A percentile compares a stretch with the other conserved stretches of the same genome.
phyloP scores from a whole-genome alignment of 2,888 invertebrate species.

The Drosophila niveifrons region DNA sequence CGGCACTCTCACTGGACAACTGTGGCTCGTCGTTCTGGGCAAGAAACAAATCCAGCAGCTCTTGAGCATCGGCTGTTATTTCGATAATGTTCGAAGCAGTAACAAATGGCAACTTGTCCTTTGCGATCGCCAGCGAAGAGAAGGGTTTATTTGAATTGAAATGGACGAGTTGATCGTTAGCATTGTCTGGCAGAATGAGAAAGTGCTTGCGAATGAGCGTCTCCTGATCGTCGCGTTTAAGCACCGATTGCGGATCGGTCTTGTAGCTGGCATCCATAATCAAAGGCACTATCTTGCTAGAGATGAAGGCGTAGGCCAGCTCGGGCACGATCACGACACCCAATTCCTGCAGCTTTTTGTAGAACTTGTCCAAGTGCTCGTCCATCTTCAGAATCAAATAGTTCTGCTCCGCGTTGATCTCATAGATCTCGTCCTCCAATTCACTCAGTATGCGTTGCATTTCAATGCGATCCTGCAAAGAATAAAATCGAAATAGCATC shows the following conservation, averaged over 20 bases:
- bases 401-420: conserved; percentile 84
- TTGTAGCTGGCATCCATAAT: conserved; percentile 66
- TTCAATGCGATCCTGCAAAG: conserved; percentile 71
- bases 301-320: conserved; percentile 72
- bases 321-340: conserved; percentile 65
- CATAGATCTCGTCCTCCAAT: conserved; percentile 82
- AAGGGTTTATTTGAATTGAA: conserved; percentile 51
- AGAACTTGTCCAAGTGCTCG: conserved; percentile 76
- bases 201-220: conserved; percentile 82
- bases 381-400: conserved; percentile 76
- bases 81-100: neutral
- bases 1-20: neutral
- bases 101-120: neutral
- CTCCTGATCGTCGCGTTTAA: conserved; percentile 72
- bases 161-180: too few relatives aligned
- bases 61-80: neutral
- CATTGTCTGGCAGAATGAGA: conserved; percentile 62
- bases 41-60: neutral
- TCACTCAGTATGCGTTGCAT: conserved; percentile 82
- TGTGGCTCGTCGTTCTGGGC: neutral
- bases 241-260: conserved; percentile 73
- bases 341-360: conserved; percentile 68
- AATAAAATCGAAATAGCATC: too few relatives aligned
- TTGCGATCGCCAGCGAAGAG: conserved; percentile 40
- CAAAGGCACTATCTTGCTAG: conserved; percentile 74